Percentiles rank a stretch among this genome's conserved stretches.
Evolutionary conservation across 2,113 vertebrate species (phyloP).

Genomic region (Psittacula cyanocephala): DNA sequence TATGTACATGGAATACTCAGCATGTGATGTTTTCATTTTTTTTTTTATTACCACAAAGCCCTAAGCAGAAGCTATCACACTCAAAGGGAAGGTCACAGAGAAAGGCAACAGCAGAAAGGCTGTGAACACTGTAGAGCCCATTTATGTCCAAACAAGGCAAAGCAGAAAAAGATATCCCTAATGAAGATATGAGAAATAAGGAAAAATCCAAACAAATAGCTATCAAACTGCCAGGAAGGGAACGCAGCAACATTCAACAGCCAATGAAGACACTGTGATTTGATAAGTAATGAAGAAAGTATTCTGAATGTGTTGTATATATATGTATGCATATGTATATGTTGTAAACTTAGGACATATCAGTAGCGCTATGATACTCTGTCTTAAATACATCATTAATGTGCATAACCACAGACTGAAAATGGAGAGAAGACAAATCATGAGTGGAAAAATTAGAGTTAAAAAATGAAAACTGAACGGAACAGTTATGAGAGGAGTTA

Average conservation of each 20-base stretch:
- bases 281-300: background rate
- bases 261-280: background rate
- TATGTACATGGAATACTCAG: background rate
- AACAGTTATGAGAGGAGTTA: background rate
- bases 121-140: background rate
- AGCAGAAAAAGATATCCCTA: background rate
- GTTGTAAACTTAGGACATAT: background rate
- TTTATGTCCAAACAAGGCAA: background rate
- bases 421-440: background rate
- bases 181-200: background rate
- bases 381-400: background rate
- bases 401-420: background rate
- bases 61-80: background rate
- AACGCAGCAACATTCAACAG: background rate
- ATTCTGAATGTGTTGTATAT: background rate
- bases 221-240: background rate
- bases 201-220: background rate
- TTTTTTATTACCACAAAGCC: background rate
- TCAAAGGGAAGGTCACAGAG: background rate
- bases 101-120: background rate
- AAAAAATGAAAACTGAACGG: background rate
- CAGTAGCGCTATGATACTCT: background rate
- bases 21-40: background rate
- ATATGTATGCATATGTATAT: rapidly evolving
- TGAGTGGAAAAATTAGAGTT: background rate